Evolutionary conservation across 2,113 vertebrate species (phyloP).

Genomic region (Phylloscopus whistleri): DNA sequence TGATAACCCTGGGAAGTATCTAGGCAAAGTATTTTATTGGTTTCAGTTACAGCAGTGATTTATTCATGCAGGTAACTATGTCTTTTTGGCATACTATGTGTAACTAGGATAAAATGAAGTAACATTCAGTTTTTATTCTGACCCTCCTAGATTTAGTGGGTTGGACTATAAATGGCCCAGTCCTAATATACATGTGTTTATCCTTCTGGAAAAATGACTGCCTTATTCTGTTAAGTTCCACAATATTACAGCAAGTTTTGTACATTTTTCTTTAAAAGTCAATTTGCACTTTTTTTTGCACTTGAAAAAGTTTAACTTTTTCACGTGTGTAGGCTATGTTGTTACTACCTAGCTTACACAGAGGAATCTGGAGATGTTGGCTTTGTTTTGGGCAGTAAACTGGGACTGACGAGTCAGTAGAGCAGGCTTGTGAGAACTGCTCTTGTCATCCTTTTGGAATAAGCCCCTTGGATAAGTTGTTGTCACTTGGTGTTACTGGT

Average conservation of each 20-base stretch:
- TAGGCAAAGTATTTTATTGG: neutral
- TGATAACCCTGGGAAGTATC: neutral
- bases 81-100: neutral
- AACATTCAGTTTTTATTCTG: neutral
- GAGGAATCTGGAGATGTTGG: neutral
- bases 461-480: neutral
- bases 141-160: neutral
- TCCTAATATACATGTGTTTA: neutral
- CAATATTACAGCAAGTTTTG: neutral
- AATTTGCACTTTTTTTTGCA: neutral
- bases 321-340: neutral
- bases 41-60: neutral
- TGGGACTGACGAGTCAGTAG: neutral
- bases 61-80: neutral
- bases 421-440: neutral
- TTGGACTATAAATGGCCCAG: neutral
- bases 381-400: neutral
- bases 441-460: neutral
- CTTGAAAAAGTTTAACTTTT: neutral
- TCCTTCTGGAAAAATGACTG: neutral
- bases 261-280: neutral
- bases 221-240: neutral
- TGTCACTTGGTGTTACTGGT: neutral
- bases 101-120: neutral
- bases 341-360: neutral